phyloP scores from a whole-genome alignment of 2,888 invertebrate genomes.

The Brassicogethes aeneus region DNA sequence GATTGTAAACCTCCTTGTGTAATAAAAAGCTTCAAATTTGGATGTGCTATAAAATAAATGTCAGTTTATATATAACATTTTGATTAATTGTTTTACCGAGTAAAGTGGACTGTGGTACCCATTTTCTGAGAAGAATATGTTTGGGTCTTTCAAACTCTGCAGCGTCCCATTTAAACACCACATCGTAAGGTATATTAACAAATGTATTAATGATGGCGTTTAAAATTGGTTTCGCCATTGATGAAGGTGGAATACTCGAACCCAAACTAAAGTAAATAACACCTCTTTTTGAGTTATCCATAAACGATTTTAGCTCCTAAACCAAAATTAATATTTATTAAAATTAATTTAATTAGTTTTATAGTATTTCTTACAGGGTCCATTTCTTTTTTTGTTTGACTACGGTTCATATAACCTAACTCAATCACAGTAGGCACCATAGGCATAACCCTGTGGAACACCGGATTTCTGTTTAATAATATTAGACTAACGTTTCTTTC shows the following conservation, averaged over 20 bases:
- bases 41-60: slow-evolving; percentile 29
- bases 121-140: slow-evolving; percentile 27
- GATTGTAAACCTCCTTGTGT: slow-evolving; percentile 23
- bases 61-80: neutral
- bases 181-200: slow-evolving; percentile 22
- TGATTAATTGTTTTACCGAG: slow-evolving; percentile 8
- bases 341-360: slow-evolving; percentile 16
- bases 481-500: slow-evolving; percentile 19
- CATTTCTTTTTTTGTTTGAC: slow-evolving; percentile 6
- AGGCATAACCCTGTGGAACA: slow-evolving; percentile 16
- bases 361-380: slow-evolving; percentile 9
- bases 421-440: slow-evolving; percentile 19
- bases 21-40: slow-evolving; percentile 25
- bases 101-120: slow-evolving; percentile 13
- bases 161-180: slow-evolving; percentile 39
- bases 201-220: slow-evolving; percentile 10
- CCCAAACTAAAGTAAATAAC: slow-evolving; percentile 23
- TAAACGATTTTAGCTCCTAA: slow-evolving; percentile 18
- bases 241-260: slow-evolving; percentile 11
- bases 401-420: slow-evolving; percentile 11
- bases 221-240: slow-evolving; percentile 8
- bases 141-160: slow-evolving; percentile 27
- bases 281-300: slow-evolving; percentile 18
- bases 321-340: slow-evolving; percentile 7
- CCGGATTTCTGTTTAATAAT: slow-evolving; percentile 20